These are phyloP conservation scores for Volucella inanis DNA, from an alignment of 2,888 invertebrate genomes.

Conservation along the genomic window DNA sequence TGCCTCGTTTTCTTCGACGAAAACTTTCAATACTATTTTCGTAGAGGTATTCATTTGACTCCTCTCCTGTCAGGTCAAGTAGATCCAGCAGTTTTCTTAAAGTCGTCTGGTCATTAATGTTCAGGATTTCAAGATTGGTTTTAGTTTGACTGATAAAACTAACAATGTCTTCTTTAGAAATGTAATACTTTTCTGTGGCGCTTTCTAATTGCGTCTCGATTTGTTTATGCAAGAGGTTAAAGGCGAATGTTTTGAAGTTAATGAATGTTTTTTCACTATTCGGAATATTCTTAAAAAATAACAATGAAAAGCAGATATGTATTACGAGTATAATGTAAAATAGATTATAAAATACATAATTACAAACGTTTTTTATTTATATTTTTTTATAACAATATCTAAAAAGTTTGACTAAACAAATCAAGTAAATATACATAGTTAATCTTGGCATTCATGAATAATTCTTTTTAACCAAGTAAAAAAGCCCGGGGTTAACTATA, in stretches of 20 bases:
- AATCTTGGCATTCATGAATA: no score
- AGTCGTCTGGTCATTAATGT: slow-evolving; percentile 33
- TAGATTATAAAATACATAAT: no score
- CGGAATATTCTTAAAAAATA: slow-evolving; percentile 31
- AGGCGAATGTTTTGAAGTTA: slow-evolving; percentile 53
- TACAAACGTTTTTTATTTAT: no score
- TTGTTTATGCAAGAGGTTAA: slow-evolving; percentile 52
- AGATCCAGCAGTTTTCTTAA: slow-evolving; percentile 66
- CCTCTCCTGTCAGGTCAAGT: slow-evolving; percentile 61
- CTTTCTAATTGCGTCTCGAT: slow-evolving; percentile 67
- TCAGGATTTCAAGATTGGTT: slow-evolving; percentile 58
- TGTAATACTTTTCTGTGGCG: slow-evolving; percentile 65
- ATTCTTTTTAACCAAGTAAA: no score
- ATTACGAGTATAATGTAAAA: no score
- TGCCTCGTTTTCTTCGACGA: slow-evolving; percentile 39
- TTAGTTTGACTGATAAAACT: slow-evolving; percentile 62
- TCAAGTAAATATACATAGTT: no score
- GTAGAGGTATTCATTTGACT: slow-evolving; percentile 4
- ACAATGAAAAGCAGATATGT: no score
- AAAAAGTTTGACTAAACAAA: no score
- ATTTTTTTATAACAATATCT: no score
- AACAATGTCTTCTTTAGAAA: slow-evolving; percentile 64
- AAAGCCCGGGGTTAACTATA: no score
- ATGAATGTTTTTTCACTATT: slow-evolving; percentile 10
- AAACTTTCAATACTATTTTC: slow-evolving; percentile 42